Evolutionary conservation across 2,113 vertebrate genomes (phyloP), one percentile per base, ranked within the genome.

Genomic region (Seriola rivoliana): DNA sequence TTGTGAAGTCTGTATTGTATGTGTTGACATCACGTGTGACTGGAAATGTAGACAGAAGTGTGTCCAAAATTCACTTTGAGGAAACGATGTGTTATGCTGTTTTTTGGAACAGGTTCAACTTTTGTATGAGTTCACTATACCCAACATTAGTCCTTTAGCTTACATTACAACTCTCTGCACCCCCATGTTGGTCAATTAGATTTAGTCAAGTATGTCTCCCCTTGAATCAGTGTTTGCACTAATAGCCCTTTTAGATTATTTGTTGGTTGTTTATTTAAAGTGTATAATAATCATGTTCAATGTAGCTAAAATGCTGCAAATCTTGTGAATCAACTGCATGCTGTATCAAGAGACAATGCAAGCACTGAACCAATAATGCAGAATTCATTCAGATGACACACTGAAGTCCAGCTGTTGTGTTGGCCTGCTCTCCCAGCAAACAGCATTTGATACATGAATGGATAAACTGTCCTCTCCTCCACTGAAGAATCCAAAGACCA

Each of bases 381-480:
- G 68, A 71, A 69, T 67, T 44, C 40, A 32, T 64, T 60, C 59
- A 44, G 59, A 78, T 75, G 40, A 78, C 46, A 34, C 71, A 3
- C 16, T 66, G 65, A 65, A 48, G 66, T n/a, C 67, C 89, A 91
- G 90, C 89, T 91, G 92, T 66, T 57, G 81, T 0, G 19, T 32
- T 86, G 84, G 77, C 68, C 65, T 5, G 13, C 14, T 62, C 34
- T 40, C 62, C 42, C 69, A 67, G 7, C 25, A 32, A 62, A 25
- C 1, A 48, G n/a, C 66, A 67, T 69, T 68, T 80, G 68, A 82
- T 70, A 81, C 67, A 58, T 44, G 29, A 77, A 62, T 62, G 76
- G 73, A 88, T 84, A 67, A 12, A 79, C 75, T 86, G 85, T 88
- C 77, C 63, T 57, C 44, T 66, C 55, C 75, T 70, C 67, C n/a